Percentiles rank a stretch among this genome's conserved stretches.
Evolutionary conservation across 1,140 invertebrate species (phyloP).

Genomic region (Brevipalpus yothersi): DNA sequence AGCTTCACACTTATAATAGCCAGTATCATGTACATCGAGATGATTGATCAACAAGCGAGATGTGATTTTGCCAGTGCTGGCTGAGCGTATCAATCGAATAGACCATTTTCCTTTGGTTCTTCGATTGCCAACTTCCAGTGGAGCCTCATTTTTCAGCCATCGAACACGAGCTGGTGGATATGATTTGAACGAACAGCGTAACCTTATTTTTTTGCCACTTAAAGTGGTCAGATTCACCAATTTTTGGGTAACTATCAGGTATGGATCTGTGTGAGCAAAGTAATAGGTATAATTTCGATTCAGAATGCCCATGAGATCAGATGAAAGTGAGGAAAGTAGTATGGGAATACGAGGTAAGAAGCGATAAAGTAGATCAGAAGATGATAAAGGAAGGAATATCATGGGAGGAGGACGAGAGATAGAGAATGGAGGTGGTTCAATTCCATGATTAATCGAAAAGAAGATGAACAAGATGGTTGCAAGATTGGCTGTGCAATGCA

Average conservation of each 20-base stretch:
- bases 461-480: neutral
- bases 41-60: constrained; percentile 32
- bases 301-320: neutral
- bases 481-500: neutral
- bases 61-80: constrained; percentile 8
- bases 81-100: constrained; percentile 19
- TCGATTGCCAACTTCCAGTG: constrained; percentile 19
- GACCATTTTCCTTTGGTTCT: constrained; percentile 24
- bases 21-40: constrained; percentile 35
- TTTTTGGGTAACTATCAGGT: neutral
- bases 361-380: neutral
- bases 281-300: neutral
- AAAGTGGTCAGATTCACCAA: constrained; percentile 32
- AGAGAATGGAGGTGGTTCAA: neutral
- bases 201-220: constrained; percentile 30
- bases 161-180: constrained; percentile 25
- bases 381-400: neutral
- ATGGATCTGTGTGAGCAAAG: neutral
- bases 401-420: neutral
- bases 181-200: constrained; percentile 37
- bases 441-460: neutral
- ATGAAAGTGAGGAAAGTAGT: neutral
- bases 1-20: constrained; percentile 40
- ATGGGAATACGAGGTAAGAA: neutral
- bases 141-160: constrained; percentile 41